These are phyloP conservation scores for Peromyscus melanophrys DNA, from an alignment of 2,797 vertebrate genomes.

Conservation along the genomic window DNA sequence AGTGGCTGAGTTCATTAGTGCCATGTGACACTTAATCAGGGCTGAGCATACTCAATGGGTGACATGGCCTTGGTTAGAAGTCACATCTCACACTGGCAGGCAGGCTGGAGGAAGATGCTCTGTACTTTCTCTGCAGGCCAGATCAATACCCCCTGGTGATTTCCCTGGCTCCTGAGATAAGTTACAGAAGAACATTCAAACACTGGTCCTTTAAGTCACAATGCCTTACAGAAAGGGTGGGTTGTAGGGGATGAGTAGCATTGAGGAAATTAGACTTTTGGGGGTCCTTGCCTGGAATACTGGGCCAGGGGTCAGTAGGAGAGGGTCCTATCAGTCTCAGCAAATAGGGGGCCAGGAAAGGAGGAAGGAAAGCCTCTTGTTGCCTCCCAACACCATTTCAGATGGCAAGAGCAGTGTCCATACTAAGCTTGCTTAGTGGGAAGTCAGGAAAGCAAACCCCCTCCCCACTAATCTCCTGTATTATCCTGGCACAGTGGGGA, in stretches of 20 bases:
- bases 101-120: neutral
- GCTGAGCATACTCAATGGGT: slow-evolving; percentile 44
- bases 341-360: neutral
- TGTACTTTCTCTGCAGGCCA: fast-evolving
- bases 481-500: slow-evolving; percentile 62
- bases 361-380: neutral
- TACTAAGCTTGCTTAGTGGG: slow-evolving; percentile 48
- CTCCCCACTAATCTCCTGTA: slow-evolving; percentile 50
- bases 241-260: neutral
- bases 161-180: neutral
- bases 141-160: slow-evolving; percentile 57
- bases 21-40: slow-evolving; percentile 86
- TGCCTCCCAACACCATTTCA: neutral
- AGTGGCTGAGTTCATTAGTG: slow-evolving; percentile 88
- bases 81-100: fast-evolving
- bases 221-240: slow-evolving; percentile 23
- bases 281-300: neutral
- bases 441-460: slow-evolving; percentile 59
- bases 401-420: slow-evolving; percentile 9
- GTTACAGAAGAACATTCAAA: slow-evolving; percentile 1
- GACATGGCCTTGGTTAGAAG: slow-evolving; percentile 5
- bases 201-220: neutral
- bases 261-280: neutral
- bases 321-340: neutral
- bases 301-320: neutral